These are phyloP conservation scores for Telenomus remus DNA, from an alignment of 1,140 invertebrate species.

Conservation along the genomic window DNA sequence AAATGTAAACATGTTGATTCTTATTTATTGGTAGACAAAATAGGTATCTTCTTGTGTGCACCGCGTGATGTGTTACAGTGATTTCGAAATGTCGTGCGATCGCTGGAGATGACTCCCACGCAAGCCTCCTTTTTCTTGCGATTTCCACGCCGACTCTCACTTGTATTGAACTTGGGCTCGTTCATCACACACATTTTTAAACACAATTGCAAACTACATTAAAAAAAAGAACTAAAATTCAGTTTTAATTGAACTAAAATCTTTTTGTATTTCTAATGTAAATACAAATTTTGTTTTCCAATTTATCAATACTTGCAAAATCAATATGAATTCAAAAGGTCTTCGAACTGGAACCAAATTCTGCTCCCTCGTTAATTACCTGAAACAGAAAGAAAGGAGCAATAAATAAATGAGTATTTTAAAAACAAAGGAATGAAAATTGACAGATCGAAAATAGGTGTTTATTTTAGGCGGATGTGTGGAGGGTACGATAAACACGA, in stretches of 20 bases:
- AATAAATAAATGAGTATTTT: no score
- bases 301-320: background rate
- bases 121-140: constrained; percentile 30
- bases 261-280: no score
- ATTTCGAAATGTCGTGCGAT: constrained; percentile 38
- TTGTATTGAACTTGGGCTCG: constrained; percentile 10
- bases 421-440: background rate
- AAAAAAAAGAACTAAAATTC: no score
- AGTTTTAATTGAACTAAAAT: no score
- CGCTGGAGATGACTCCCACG: constrained; percentile 24
- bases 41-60: constrained; percentile 17
- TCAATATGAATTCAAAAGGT: no score
- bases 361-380: constrained; percentile 11
- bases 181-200: no score
- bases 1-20: no score
- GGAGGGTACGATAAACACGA: no score
- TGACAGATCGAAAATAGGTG: background rate
- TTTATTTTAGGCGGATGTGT: no score
- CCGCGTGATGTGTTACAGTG: constrained; percentile 13
- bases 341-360: no score
- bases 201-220: no score
- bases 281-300: no score
- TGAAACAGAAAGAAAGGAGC: constrained; percentile 8
- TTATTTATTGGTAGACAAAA: constrained; percentile 3
- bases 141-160: constrained; percentile 35